These are phyloP conservation scores for Cairina moschata DNA, from an alignment of 2,113 vertebrate species.

Conservation along the genomic window DNA sequence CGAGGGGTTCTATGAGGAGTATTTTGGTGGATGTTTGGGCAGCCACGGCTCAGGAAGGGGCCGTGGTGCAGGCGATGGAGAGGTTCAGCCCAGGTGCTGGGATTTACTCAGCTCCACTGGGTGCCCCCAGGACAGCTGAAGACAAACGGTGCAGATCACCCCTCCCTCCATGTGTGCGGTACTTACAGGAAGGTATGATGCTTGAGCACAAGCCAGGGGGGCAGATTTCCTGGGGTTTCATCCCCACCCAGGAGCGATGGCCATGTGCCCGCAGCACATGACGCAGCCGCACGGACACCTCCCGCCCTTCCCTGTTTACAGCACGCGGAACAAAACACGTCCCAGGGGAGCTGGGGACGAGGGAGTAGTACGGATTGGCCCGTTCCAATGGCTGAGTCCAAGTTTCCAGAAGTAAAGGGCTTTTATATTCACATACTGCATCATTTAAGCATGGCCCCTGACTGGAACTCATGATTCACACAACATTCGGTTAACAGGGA, in stretches of 20 bases:
- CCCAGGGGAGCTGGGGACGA: slow-evolving; percentile 20
- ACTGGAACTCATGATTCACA: slow-evolving; percentile 64
- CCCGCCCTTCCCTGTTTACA: slow-evolving; percentile 50
- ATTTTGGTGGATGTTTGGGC: neutral
- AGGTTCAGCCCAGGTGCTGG: neutral
- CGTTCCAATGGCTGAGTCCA: slow-evolving; percentile 32
- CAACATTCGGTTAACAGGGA: neutral
- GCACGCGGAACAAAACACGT: neutral
- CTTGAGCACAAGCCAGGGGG: neutral
- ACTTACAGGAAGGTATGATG: neutral
- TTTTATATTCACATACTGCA: slow-evolving; percentile 23
- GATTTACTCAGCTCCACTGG: neutral
- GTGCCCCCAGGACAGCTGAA: neutral
- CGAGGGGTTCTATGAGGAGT: rapidly evolving
- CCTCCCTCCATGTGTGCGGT: neutral
- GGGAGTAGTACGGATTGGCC: slow-evolving; percentile 16
- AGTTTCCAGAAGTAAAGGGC: slow-evolving; percentile 60
- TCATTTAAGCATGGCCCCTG: slow-evolving; percentile 38
- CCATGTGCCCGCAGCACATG: neutral
- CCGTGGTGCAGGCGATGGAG: rapidly evolving
- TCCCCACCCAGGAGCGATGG: slow-evolving; percentile 33
- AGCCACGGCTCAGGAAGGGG: neutral
- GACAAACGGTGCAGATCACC: rapidly evolving
- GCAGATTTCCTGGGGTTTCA: neutral
- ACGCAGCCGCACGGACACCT: neutral